Evolutionary conservation across 2,797 vertebrate genomes (phyloP), one percentile per base, ranked within the genome.

Genomic region (Cossypha dichroa): DNA sequence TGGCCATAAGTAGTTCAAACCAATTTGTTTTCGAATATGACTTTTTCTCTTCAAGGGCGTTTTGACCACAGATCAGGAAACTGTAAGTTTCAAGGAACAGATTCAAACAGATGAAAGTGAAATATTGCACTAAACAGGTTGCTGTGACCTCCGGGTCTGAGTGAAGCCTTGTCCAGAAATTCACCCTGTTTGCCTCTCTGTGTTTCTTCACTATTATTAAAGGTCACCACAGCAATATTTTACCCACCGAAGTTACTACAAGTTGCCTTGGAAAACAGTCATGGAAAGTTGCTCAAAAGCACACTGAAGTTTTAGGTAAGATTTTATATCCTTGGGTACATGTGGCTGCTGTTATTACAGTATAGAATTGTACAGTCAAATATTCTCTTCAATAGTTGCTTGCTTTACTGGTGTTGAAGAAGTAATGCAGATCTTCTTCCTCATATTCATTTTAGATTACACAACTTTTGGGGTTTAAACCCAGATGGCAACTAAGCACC

Each of bases 41-140:
- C 36, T 82, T 93, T 77, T 75, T 78, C n/a, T 80, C 52, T 83
- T 77, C 19, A 16, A 64, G 81, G 88, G 21, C 69, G 76, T 72
- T 94, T 92, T 95, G 80, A 95, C 85, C 90, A 66, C 48, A 59
- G 29, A 72, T 62, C 22, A 92, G 73, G 46, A 84, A 64, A 79
- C 33, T 34, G 13, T 34, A 52, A 38, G 23, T 79, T 90, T 86
- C 36, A 70, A 86, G 46, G 59, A 86, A 40, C 15, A 78, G 49
- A 46, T 75, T 91, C 58, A 81, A 88, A 52, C 6, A 78, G 41
- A 59, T 48, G 26, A n/a, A 60, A 91, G 19, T 0, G 19, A 45
- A 78, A 66, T 41, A 48, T 64, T 74, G 31, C 56, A 33, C 20
- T 31, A 20, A 79, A 56, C 23, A 49, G 40, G 59, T 52, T 73